These are phyloP conservation scores for Peromyscus attwateri DNA, from an alignment of 2,797 vertebrate species.

Conservation along the genomic window DNA sequence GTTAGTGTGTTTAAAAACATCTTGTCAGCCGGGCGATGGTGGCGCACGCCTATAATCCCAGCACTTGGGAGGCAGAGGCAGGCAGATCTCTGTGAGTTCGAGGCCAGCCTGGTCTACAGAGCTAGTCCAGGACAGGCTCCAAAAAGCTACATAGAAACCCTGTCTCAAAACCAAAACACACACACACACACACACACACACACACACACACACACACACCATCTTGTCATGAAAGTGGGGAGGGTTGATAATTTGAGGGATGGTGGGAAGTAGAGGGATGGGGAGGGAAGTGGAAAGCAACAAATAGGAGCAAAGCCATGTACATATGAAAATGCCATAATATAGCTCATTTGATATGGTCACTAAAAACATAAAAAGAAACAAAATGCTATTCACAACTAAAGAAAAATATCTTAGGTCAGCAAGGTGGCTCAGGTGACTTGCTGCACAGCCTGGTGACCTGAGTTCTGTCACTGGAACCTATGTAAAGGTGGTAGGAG, in stretches of 20 bases:
- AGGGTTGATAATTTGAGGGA: not conserved
- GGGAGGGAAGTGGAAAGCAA: not conserved
- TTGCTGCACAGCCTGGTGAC: not conserved
- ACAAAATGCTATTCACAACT: not conserved
- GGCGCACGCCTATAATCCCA: no score
- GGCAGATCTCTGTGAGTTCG: no score
- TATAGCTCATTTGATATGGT: not conserved
- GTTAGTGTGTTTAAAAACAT: slow-evolving; percentile 71
- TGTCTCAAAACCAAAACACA: no score
- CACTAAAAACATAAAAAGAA: not conserved
- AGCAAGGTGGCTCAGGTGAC: not conserved
- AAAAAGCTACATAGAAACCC: no score
- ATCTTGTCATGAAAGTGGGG: not conserved
- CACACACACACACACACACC: no score
- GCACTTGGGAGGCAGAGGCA: no score
- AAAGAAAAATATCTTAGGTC: not conserved
- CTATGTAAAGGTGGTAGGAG: not conserved
- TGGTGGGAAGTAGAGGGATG: not conserved
- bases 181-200: no score
- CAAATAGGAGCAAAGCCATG: not conserved
- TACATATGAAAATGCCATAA: not conserved
- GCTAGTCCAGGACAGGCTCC: no score
- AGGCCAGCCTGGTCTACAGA: no score
- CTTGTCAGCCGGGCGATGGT: not conserved
- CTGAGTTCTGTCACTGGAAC: not conserved